Conservation (phyloP, 2,888 invertebrate genomes). For the Deilephila elpenor region DNA sequence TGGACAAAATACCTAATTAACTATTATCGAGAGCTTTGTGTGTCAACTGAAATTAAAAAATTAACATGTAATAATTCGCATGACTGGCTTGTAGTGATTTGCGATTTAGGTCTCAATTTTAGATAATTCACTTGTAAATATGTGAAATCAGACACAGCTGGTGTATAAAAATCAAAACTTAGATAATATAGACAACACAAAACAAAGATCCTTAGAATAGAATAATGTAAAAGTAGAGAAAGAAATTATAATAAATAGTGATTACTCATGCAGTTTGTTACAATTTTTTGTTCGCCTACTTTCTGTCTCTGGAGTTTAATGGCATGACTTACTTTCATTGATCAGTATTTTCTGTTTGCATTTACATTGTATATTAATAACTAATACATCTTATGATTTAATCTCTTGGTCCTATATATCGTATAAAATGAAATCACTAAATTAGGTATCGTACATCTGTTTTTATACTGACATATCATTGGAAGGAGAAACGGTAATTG, state of each 20-base stretch:
- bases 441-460: too few relatives aligned
- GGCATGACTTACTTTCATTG: too few relatives aligned
- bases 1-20: conserved; percentile 12
- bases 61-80: neutral
- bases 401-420: too few relatives aligned
- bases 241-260: conserved; percentile 3
- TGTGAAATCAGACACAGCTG: neutral
- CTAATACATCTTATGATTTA: too few relatives aligned
- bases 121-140: neutral
- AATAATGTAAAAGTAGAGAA: conserved; percentile 6
- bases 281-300: neutral
- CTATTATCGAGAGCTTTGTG: neutral
- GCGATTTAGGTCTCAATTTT: neutral
- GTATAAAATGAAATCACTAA: too few relatives aligned
- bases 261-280: conserved; percentile 4
- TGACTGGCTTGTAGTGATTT: neutral
- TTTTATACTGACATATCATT: too few relatives aligned
- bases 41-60: neutral
- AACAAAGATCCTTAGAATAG: neutral
- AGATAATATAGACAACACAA: neutral
- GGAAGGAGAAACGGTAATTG: too few relatives aligned
- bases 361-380: too few relatives aligned
- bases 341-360: too few relatives aligned
- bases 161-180: neutral
- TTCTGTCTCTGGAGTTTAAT: neutral